These are phyloP conservation scores for Erythrolamprus reginae DNA, from an alignment of 2,113 vertebrate genomes.

Conservation along the genomic window DNA sequence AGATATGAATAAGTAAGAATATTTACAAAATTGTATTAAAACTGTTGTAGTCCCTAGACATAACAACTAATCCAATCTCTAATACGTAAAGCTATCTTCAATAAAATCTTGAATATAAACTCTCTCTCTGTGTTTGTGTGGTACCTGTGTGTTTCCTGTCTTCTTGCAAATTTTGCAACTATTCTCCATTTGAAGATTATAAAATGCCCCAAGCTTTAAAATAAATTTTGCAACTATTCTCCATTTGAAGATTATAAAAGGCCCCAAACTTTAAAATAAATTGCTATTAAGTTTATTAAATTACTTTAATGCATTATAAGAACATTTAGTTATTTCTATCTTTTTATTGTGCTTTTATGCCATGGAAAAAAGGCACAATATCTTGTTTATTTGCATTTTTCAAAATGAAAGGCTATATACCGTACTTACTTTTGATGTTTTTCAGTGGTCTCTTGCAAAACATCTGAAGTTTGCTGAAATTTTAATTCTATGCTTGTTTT, in stretches of 20 bases:
- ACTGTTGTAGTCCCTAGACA: not conserved
- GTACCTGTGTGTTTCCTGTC: not conserved
- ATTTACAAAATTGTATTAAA: not conserved
- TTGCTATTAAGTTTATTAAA: not conserved
- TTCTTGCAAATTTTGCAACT: not conserved
- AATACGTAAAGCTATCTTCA: not conserved
- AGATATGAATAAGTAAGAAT: not conserved
- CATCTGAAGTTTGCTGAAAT: conserved; percentile 68
- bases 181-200: not conserved
- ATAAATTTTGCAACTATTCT: not conserved
- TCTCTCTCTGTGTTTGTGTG: not conserved
- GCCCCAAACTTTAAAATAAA: not conserved
- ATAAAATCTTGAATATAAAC: not conserved
- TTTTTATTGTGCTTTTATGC: not conserved
- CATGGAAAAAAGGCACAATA: not conserved
- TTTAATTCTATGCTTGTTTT: conserved; percentile 63
- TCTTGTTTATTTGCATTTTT: conserved; percentile 12
- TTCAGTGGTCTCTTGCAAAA: conserved; percentile 69
- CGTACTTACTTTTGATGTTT: conserved; percentile 83
- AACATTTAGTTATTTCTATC: not conserved
- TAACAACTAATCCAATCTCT: not conserved
- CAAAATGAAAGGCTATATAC: conserved; percentile 14
- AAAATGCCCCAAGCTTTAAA: too few relatives aligned
- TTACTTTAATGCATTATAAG: not conserved
- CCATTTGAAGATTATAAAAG: not conserved